These are phyloP conservation scores for Gallinago paraguaiae DNA, from an alignment of 2,113 vertebrate species.

Conservation along the genomic window DNA sequence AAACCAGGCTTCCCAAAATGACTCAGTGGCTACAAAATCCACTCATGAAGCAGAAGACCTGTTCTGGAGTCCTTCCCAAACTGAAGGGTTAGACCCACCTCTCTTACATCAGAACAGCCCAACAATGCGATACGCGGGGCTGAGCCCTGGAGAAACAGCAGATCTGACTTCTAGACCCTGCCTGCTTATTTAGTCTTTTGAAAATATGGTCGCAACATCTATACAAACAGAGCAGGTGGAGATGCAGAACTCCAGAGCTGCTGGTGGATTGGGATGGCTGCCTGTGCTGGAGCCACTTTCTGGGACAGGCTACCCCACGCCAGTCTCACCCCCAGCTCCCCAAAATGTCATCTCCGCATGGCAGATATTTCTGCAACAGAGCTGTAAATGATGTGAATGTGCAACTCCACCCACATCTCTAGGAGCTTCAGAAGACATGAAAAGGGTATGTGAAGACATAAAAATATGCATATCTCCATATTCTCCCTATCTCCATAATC, in stretches of 20 bases:
- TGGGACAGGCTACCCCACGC: background rate
- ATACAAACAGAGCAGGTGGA: background rate
- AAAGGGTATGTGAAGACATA: background rate
- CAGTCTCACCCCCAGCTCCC: background rate
- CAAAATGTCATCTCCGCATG: background rate
- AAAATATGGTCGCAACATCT: background rate
- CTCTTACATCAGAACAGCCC: background rate
- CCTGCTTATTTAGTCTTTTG: background rate
- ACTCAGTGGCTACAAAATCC: background rate
- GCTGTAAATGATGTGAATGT: background rate
- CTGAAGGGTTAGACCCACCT: background rate
- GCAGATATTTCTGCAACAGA: background rate
- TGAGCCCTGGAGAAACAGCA: background rate
- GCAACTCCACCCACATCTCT: background rate
- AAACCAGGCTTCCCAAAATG: background rate
- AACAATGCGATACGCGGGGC: rapidly evolving
- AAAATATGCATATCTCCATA: rapidly evolving
- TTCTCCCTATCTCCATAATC: background rate
- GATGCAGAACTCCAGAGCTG: background rate
- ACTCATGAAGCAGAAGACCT: background rate
- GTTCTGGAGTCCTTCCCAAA: background rate
- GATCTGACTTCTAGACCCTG: background rate
- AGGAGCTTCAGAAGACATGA: background rate
- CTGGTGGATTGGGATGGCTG: background rate
- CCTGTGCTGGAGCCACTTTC: background rate